Base-by-base conservation (phyloP, 2,113 vertebrate genomes). In the Gulo gulo region DNA sequence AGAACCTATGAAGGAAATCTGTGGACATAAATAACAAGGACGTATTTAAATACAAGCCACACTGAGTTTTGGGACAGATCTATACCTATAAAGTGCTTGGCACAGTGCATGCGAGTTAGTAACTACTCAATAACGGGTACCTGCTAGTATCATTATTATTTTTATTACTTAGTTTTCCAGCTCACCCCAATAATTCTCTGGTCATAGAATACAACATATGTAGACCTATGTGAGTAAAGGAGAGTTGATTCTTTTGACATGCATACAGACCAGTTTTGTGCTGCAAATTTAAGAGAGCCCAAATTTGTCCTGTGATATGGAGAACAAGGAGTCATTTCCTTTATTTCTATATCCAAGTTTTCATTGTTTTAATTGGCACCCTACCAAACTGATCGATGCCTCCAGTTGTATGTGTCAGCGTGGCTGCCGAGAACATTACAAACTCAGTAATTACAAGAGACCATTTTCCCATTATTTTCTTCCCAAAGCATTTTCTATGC, bases 281-380 rank as follows among this genome's bases (percentile, higher is more conserved):
- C 89, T 94, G 29, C 47, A 94, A 24, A 74, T 57, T 87, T 88
- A 74, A 78, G 42, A 83, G 55, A 94, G 12, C 52, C 39, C n/a
- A 55, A 15, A 50, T 83, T 50, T 89, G 47, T 71, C 73, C 55
- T 71, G 15, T 80, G 26, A 36, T 90, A 24, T 45, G 26, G 31
- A 81, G 78, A 79, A 79, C 26, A 67, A 55, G 69, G 24, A 59
- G 63, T 94, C 11, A 61, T 87, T 90, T 93, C 59, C 63, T 89
- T 91, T 90, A 76, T 91, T 96, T 88, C 90, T 59, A 80, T 73
- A 57, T 87, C 95, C 59, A 89, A 88, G 83, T 63, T 87, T 71
- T 88, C 65, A 21, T 89, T 86, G 73, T 95, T 96, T 97, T 87
- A 83, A 89, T 34, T 96, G 95, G 83, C 94, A 89, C 24, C 8